phyloP scores from a whole-genome alignment of 2,888 invertebrate species.

The Pediacus dermestoides region DNA sequence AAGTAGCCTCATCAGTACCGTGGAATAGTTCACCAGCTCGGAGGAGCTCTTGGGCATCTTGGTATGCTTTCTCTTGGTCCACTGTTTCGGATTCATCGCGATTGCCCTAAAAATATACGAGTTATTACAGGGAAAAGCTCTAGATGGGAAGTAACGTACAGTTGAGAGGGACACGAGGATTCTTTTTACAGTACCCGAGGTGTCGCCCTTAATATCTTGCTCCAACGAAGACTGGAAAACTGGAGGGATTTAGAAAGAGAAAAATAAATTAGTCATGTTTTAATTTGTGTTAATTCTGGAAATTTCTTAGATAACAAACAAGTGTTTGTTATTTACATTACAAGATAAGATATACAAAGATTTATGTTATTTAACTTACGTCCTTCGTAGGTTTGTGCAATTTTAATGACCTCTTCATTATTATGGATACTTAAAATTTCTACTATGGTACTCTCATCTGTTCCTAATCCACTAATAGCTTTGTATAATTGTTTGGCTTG shows the following conservation, averaged over 20 bases:
- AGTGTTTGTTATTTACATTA: too few relatives aligned
- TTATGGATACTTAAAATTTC: slow-evolving; percentile 81
- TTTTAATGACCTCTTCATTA: slow-evolving; percentile 76
- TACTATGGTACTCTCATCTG: slow-evolving; percentile 69
- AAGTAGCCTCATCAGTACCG: slow-evolving; percentile 83
- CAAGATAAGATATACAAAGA: neutral
- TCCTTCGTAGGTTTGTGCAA: slow-evolving; percentile 65
- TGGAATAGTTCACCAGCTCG: slow-evolving; percentile 65
- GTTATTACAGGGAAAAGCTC: too few relatives aligned
- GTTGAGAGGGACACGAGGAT: slow-evolving; percentile 80
- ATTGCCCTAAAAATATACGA: slow-evolving; percentile 56
- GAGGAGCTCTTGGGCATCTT: slow-evolving; percentile 77
- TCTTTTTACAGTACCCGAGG: slow-evolving; percentile 87
- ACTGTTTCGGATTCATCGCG: slow-evolving; percentile 75
- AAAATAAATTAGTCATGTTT: too few relatives aligned
- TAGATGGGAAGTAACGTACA: slow-evolving; percentile 41
- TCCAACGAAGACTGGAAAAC: slow-evolving; percentile 79
- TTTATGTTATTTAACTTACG: slow-evolving; percentile 27
- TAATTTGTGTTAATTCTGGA: too few relatives aligned
- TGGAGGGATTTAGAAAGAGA: too few relatives aligned
- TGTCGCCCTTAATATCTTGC: slow-evolving; percentile 79
- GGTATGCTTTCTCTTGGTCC: slow-evolving; percentile 68
- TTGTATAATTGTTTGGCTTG: slow-evolving; percentile 74
- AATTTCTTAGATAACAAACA: too few relatives aligned
- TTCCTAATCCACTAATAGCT: slow-evolving; percentile 73